These are phyloP conservation scores for Paragorgia papillata DNA, from an alignment of 92 coral and sea anemone species.

Conservation along the genomic window DNA sequence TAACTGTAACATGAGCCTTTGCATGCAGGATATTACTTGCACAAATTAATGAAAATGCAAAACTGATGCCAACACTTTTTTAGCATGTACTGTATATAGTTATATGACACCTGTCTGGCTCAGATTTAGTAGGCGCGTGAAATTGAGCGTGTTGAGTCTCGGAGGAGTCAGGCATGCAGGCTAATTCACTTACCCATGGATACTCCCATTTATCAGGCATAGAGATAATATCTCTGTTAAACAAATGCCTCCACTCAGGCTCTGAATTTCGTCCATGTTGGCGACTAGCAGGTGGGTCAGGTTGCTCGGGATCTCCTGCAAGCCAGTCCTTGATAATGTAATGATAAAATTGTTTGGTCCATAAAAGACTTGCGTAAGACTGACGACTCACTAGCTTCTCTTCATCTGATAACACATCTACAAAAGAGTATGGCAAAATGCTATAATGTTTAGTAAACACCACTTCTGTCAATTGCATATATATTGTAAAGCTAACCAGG, in stretches of 20 bases:
- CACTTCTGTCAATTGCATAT: too few relatives aligned
- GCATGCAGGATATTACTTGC: too few relatives aligned
- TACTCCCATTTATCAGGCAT: conserved; percentile 99
- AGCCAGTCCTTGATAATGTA: conserved; percentile 93
- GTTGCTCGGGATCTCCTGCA: conserved; percentile 80
- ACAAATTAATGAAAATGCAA: too few relatives aligned
- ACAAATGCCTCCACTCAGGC: conserved; percentile 85
- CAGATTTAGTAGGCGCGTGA: too few relatives aligned
- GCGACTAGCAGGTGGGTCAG: conserved; percentile 76
- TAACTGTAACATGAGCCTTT: too few relatives aligned
- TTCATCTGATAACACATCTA: conserved; percentile 65
- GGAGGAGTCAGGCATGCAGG: too few relatives aligned
- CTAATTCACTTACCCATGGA: conserved; percentile 89
- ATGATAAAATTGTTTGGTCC: conserved; percentile 99
- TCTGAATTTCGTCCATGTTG: conserved; percentile 76
- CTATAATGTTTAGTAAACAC: too few relatives aligned
- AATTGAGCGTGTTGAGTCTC: too few relatives aligned
- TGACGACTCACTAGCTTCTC: conserved; percentile 86
- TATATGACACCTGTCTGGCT: too few relatives aligned
- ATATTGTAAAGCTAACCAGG: conserved; percentile 60
- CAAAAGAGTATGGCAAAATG: too few relatives aligned
- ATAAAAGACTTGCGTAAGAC: conserved; percentile 91
- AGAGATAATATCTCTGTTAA: conserved; percentile 85
- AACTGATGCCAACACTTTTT: too few relatives aligned
- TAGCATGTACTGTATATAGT: too few relatives aligned